Evolutionary conservation across 2,888 invertebrate species (phyloP).

Genomic region (Acronicta leporina): DNA sequence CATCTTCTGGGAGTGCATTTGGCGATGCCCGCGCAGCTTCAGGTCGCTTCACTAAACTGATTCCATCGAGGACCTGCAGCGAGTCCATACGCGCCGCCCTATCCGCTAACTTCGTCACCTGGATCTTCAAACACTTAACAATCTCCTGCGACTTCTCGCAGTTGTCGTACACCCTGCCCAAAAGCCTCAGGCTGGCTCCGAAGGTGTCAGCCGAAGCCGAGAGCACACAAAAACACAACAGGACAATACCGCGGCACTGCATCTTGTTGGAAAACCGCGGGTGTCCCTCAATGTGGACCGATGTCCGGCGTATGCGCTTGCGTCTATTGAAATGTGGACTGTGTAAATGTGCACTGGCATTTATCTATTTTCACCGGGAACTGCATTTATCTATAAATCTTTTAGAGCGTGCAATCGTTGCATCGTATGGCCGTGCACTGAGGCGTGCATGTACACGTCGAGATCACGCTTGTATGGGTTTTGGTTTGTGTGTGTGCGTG

Average conservation of each 20-base stretch:
- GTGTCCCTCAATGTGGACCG: conserved; percentile 74
- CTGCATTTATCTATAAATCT: conserved; percentile 89
- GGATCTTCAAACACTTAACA: conserved; percentile 92
- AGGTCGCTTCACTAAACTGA: conserved; percentile 87
- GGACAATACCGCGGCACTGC: conserved; percentile 83
- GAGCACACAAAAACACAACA: conserved; percentile 77
- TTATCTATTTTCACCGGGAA: conserved; percentile 90
- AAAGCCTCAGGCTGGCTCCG: conserved; percentile 82
- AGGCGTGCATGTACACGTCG: conserved; percentile 68
- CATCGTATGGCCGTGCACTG: conserved; percentile 86
- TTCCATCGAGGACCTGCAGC: conserved; percentile 90
- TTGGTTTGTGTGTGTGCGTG: conserved; percentile 62
- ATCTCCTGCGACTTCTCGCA: conserved; percentile 91
- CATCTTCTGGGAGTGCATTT: conserved; percentile 87
- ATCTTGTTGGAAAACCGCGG: conserved; percentile 76
- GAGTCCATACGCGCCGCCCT: conserved; percentile 90
- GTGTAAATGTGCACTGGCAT: conserved; percentile 86
- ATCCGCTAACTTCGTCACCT: conserved; percentile 91
- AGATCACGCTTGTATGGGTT: conserved; percentile 61
- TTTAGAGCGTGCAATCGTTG: conserved; percentile 89
- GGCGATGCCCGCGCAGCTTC: conserved; percentile 84
- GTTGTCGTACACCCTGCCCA: conserved; percentile 89
- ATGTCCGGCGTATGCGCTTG: conserved; percentile 67
- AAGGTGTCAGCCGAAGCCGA: conserved; percentile 79
- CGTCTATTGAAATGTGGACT: conserved; percentile 87